Base-by-base conservation (phyloP, 2,797 vertebrate genomes). In the Lacerta bilineata region DNA sequence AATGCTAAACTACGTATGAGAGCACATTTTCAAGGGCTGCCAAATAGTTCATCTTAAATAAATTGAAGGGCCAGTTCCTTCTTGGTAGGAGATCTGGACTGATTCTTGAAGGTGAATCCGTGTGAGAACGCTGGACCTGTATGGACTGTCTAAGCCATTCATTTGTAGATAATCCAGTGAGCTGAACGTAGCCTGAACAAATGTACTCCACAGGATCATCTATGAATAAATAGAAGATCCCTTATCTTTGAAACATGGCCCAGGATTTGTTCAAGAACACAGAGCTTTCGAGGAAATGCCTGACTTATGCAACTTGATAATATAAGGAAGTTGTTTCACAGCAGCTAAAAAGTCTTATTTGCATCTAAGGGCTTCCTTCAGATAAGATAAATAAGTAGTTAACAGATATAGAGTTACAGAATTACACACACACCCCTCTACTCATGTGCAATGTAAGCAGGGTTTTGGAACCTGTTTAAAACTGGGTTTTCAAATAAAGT, bases 61-160 rank as follows among this genome's bases (percentile, higher is more conserved):
- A 88, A 39, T 91, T 84, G 39, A 87, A 93, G 76, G 18, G 41
- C 11, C 46, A 55, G n/a, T 27, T 59, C 33, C 61, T 64, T 64
- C 20, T 64, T 64, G 61, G 61, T 10, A 64, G 59, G 77, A 29
- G 55, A 17, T 39, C 23, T 33, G 72, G 36, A 41, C 17, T 66
- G 55, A 15, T n/a, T 77, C 20, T 76, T 85, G 10, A 39, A 81
- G 7, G 11, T 74, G 7, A 86, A 61, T n/a, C 71, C 9, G 15
- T 39, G 13, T 15, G 6, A 41, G 80, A 86, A 36, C 13, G 69
- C 15, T 69, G n/a, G 50, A 59, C 17, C 23, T 80, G n/a, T 23
- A 36, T 39, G 23, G 59, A 36, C 33, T 80, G 18, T 18, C 64
- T 85, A n/a, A 23, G 36, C 9, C 41, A 27, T 68, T 87, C 36